phyloP scores from a whole-genome alignment of 2,797 vertebrate species.

The Rhodeus uyekii region DNA sequence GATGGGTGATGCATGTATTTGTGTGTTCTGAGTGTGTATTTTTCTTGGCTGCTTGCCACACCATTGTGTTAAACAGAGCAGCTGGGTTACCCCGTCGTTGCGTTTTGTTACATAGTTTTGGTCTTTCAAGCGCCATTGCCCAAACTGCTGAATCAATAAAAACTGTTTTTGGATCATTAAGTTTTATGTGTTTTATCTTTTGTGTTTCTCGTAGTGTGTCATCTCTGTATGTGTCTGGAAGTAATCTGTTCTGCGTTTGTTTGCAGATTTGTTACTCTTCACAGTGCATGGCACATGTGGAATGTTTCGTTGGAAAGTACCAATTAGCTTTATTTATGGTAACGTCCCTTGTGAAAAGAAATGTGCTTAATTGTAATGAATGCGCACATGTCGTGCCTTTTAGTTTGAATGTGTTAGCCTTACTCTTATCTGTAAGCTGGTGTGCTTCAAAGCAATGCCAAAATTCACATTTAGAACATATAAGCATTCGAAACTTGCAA shows the following conservation, averaged over 20 bases:
- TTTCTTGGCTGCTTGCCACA: constrained; percentile 28
- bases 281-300: neutral
- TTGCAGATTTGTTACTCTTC: constrained; percentile 21
- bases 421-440: too few relatives aligned
- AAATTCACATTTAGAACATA: too few relatives aligned
- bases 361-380: neutral
- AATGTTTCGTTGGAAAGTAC: constrained; percentile 13
- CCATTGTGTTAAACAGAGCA: constrained; percentile 2
- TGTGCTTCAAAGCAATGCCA: too few relatives aligned
- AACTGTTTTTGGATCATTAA: constrained; percentile 38
- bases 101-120: constrained; percentile 8
- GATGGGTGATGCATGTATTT: constrained; percentile 32
- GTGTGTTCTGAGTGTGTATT: constrained; percentile 35
- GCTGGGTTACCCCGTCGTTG: neutral
- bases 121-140: constrained; percentile 22
- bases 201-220: constrained; percentile 55
- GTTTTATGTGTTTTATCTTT: constrained; percentile 45
- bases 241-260: constrained; percentile 53
- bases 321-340: constrained; percentile 1
- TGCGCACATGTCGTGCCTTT: neutral
- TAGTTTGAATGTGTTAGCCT: too few relatives aligned
- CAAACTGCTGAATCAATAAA: constrained; percentile 33
- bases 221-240: constrained; percentile 57
- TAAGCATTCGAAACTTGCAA: too few relatives aligned
- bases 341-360: neutral